These are phyloP conservation scores for Radopholus similis DNA, from an alignment of 1,140 invertebrate species.

Conservation along the genomic window DNA sequence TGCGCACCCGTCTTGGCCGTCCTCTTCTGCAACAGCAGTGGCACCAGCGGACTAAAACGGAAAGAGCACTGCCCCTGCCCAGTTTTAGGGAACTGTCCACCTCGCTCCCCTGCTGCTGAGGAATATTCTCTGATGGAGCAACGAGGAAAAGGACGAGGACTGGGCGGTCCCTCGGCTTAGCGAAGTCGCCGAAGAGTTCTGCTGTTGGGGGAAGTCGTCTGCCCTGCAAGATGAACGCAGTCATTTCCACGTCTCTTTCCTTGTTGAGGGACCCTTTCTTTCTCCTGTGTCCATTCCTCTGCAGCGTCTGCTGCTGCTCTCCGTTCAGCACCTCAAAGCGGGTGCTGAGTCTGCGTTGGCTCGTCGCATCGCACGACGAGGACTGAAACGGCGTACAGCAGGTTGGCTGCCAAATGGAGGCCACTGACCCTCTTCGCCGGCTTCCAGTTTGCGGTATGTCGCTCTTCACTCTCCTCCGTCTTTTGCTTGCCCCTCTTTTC, in stretches of 20 bases:
- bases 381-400: background rate
- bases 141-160: conserved; percentile 9
- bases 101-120: conserved; percentile 3
- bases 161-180: background rate
- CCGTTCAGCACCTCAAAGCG: background rate
- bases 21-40: background rate
- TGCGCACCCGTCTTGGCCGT: background rate
- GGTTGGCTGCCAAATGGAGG: background rate
- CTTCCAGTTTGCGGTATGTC: background rate
- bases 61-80: background rate
- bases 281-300: background rate
- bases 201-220: background rate
- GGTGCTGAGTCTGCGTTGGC: conserved; percentile 1
- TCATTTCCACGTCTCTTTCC: background rate
- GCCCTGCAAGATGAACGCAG: background rate
- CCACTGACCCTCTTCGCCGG: background rate
- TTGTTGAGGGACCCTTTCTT: background rate
- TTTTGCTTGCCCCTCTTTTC: background rate
- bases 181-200: background rate
- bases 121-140: conserved; percentile 16
- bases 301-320: background rate
- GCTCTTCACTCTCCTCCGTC: background rate
- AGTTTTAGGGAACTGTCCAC: background rate
- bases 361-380: conserved; percentile 5
- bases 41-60: conserved; percentile 11